Base-by-base conservation (phyloP, 2,797 vertebrate species). In the Staurois parvus region DNA sequence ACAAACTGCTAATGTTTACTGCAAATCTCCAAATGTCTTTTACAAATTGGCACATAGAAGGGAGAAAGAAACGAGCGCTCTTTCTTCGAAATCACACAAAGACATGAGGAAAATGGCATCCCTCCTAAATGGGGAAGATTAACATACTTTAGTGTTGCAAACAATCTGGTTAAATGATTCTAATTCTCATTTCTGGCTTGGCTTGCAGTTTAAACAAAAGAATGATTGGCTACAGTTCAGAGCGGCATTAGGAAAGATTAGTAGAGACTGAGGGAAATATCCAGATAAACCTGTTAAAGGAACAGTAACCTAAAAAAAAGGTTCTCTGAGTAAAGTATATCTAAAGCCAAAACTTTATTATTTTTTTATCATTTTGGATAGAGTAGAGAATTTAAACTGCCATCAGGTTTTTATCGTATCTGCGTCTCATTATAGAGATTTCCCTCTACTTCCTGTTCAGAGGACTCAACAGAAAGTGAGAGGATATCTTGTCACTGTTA, bases 201-300 rank as follows among this genome's bases (percentile, higher is more conserved):
- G 85, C 81, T 78, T 79, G 85, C 85, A 87, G 85, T 87, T 87
- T 87, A 87, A 87, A 87, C 85, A 87, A 87, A 79, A 79, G 85
- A 87, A 62, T 79, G 56, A 83, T 87, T 87, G 85, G 85, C 80
- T 73, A 68, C 69, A 68, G 81, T 83, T 87, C 85, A 87, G 72
- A 87, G 42, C 69, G 12, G 80, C 69, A 83, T 87, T 87, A 87
- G 80, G 75, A 62, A 87, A 87, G 85, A 87, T 87, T 87, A 83
- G 85, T 83, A 67, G 79, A 24, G 59, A 70, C 67, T 74, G 59
- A 11, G 40, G 59, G 59, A 66, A 40, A 82, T 67, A 72, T 66
- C 34, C 24, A 32, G 82, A 70, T 70, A 52, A 26, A 42, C 40
- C n/a, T 10, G 19, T 66, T 64, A 64, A 64, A 64, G 59, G n/a